Evolutionary conservation across 2,888 invertebrate genomes (phyloP).

Genomic region (Synanthedon andrenaeformis): DNA sequence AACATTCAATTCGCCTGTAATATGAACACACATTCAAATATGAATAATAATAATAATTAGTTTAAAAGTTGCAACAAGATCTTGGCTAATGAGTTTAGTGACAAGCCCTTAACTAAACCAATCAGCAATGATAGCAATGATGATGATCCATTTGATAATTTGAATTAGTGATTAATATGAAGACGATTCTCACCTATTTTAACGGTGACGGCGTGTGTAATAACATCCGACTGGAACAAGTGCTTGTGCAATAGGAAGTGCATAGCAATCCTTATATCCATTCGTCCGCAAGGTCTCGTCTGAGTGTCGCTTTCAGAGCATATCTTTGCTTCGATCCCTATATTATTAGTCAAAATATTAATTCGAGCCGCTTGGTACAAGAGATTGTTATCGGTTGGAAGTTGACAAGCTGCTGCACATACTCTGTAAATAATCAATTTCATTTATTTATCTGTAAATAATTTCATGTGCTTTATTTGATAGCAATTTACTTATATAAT

Average conservation of each 20-base stretch:
- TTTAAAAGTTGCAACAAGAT: no score
- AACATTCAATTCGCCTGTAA: constrained; percentile 67
- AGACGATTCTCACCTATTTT: neutral
- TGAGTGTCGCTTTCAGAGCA: constrained; percentile 10
- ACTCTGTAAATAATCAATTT: constrained; percentile 23
- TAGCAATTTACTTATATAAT: no score
- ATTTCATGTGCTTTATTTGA: no score
- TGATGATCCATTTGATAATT: no score
- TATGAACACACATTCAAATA: no score
- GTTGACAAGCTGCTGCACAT: constrained; percentile 49
- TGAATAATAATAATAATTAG: no score
- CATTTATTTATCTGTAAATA: no score
- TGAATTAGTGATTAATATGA: no score
- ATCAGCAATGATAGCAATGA: no score
- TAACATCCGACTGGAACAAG: constrained; percentile 18
- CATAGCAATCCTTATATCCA: constrained; percentile 23
- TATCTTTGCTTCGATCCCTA: constrained; percentile 20
- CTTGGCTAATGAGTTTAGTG: no score
- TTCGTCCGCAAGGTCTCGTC: constrained; percentile 30
- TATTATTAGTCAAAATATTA: constrained; percentile 19
- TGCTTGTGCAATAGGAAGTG: constrained; percentile 29
- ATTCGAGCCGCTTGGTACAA: constrained; percentile 36
- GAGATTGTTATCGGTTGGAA: constrained; percentile 19
- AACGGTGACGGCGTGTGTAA: neutral
- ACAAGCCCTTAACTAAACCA: no score